phyloP scores from a whole-genome alignment of 2,888 invertebrate genomes.

The Papilio protenor region DNA sequence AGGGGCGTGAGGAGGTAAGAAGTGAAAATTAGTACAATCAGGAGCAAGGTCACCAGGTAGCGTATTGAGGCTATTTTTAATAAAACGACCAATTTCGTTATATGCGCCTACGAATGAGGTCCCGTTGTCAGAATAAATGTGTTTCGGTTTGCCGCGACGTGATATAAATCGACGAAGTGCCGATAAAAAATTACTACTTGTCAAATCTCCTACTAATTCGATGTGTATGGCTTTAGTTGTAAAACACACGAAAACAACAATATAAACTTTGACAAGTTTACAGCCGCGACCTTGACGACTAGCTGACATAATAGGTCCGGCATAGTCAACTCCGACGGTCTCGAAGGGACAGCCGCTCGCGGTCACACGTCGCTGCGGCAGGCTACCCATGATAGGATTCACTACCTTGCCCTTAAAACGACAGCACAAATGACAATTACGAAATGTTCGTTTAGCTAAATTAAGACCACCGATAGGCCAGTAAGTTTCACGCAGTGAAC shows the following conservation, averaged over 20 bases:
- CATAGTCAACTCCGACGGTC: too few species aligned
- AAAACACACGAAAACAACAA: conserved; percentile 47
- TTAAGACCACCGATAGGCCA: conserved; percentile 50
- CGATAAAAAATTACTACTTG: conserved; percentile 45
- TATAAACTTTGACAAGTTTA: conserved; percentile 47
- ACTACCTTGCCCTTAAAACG: conserved; percentile 37
- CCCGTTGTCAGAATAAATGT: conserved; percentile 45
- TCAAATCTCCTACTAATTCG: conserved; percentile 49
- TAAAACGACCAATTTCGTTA: conserved; percentile 37
- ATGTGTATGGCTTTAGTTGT: conserved; percentile 48
- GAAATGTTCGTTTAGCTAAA: conserved; percentile 40
- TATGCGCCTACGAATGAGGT: conserved; percentile 43
- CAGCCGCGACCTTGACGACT: too few species aligned
- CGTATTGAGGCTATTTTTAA: conserved; percentile 30
- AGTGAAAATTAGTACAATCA: conserved; percentile 43
- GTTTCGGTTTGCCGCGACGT: conserved; percentile 43
- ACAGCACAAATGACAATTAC: conserved; percentile 29
- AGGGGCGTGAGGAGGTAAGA: conserved; percentile 45
- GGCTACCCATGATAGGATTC: conserved; percentile 48
- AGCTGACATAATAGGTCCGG: too few species aligned
- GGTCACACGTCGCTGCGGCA: too few species aligned
- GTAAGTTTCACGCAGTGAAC: conserved; percentile 44
- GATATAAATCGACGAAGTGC: conserved; percentile 49
- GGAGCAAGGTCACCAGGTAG: conserved; percentile 32
- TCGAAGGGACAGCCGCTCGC: too few species aligned